phyloP scores from a whole-genome alignment of 2,797 vertebrate species.

The Distichodus sexfasciatus region DNA sequence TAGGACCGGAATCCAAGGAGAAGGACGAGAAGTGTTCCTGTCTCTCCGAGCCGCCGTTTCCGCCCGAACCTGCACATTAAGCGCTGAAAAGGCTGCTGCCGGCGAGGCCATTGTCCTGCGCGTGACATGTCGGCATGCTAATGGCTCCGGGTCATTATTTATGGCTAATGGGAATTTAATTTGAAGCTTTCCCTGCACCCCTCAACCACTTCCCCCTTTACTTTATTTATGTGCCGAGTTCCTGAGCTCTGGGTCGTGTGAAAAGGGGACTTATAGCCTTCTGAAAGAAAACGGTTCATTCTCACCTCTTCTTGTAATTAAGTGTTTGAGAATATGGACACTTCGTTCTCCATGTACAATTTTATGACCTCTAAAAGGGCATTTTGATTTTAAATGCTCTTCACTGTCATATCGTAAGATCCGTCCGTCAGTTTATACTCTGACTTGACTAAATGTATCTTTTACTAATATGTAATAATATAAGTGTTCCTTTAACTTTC shows the following conservation, averaged over 20 bases:
- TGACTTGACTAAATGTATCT: too few relatives aligned
- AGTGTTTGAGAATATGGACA: constrained; percentile 11
- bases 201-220: constrained; percentile 22
- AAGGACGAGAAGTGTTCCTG: constrained; percentile 35
- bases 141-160: constrained; percentile 45
- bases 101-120: constrained; percentile 45
- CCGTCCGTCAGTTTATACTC: too few relatives aligned
- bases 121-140: constrained; percentile 39
- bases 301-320: background rate
- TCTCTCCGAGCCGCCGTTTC: constrained; percentile 13
- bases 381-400: background rate
- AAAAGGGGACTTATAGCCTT: background rate
- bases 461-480: too few relatives aligned
- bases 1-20: constrained; percentile 40
- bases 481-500: too few relatives aligned
- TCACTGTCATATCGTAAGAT: too few relatives aligned
- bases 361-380: background rate
- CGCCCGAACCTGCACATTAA: constrained; percentile 10
- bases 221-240: constrained; percentile 25
- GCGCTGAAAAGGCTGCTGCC: constrained; percentile 35
- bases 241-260: background rate
- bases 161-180: constrained; percentile 52
- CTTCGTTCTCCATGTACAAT: background rate
- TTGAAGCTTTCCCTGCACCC: constrained; percentile 45
- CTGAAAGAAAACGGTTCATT: background rate